Base-by-base conservation (phyloP, 92 coral and sea anemone species). In the Porites evermanni region DNA sequence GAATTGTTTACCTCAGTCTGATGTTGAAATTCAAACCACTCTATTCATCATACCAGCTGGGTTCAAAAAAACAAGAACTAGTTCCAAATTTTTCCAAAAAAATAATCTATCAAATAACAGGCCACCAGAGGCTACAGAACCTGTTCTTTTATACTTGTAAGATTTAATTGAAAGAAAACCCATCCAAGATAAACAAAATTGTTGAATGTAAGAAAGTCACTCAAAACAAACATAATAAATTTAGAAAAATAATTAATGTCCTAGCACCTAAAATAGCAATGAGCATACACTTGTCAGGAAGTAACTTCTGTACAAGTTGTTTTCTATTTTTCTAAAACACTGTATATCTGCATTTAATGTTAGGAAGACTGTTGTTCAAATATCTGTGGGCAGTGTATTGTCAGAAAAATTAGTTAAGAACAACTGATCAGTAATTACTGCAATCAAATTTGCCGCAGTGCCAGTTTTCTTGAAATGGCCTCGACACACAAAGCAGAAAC, bases 391-490 rank as follows among this genome's bases (percentile, higher is more conserved):
- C 18, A 72, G 44, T 63, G 8, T 29, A 81, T 60, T 59, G 78
- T 59, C 24, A 11, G 29, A 23, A 70, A 58, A 24, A 17, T n/a
- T 17, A 7, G 12, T 68, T 21, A 69, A 70, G 75, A 71, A 71
- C 17, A 11, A 9, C 53, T 6, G 44, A 69, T 70, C n/a, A 4
- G 59, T 81, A 81, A 70, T 81, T 81, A 69, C 86, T n/a, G 69
- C 86, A 71, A 70, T 70, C 68, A 70, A 81, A 81, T 56, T 83
- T 74, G 32, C 32, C 29, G 1, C 53, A 51, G 87, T 74, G 47
- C 47, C 29, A 44, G 73, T 51, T 83, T 53, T 26, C 64, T 19
- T 73, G 72, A 61, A 83, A 74, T 83, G 60, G 80, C 54, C 47
- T 64, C 44, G 6, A 6, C 50, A 10, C 12, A 74, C 73, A 83